A percentile compares a stretch with the other conserved stretches of the same genome.
These are phyloP conservation scores for Myzus persicae DNA, from an alignment of 1,140 invertebrate species.

Conservation along the genomic window DNA sequence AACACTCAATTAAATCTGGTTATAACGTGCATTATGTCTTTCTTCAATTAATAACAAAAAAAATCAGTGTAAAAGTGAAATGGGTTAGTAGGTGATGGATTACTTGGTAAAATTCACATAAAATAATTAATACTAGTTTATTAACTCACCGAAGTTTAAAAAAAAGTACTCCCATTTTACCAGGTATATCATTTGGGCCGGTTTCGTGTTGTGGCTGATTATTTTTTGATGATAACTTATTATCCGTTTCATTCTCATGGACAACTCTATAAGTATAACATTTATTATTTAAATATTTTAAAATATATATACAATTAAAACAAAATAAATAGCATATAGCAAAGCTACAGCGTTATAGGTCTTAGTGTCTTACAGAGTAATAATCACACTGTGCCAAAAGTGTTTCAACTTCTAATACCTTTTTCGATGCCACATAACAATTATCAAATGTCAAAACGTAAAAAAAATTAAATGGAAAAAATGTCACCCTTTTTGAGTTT, in stretches of 20 bases:
- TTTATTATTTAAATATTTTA: not conserved
- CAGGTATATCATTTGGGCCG: constrained; percentile 18
- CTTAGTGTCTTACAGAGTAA: not conserved
- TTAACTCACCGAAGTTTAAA: constrained; percentile 42
- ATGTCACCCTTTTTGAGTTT: not conserved
- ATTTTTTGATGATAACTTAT: constrained; percentile 47
- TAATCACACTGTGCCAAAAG: not conserved
- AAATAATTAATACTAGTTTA: not conserved
- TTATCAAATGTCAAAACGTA: not conserved
- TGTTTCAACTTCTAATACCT: not conserved
- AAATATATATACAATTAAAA: not conserved
- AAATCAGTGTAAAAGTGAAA: not conserved
- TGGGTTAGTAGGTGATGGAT: not conserved
- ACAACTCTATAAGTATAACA: constrained; percentile 23
- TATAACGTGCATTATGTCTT: not conserved
- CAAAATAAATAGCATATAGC: not conserved
- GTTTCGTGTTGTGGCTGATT: constrained; percentile 14
- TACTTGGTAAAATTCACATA: not conserved
- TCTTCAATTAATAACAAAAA: not conserved
- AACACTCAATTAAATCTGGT: not conserved
- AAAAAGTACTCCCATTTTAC: constrained; percentile 48
- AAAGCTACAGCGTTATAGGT: too few species aligned
- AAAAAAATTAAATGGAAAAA: not conserved
- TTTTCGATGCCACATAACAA: not conserved
- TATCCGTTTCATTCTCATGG: constrained; percentile 48